phyloP scores from a whole-genome alignment of 2,888 invertebrate genomes.

The Meghimatium bilineatum region DNA sequence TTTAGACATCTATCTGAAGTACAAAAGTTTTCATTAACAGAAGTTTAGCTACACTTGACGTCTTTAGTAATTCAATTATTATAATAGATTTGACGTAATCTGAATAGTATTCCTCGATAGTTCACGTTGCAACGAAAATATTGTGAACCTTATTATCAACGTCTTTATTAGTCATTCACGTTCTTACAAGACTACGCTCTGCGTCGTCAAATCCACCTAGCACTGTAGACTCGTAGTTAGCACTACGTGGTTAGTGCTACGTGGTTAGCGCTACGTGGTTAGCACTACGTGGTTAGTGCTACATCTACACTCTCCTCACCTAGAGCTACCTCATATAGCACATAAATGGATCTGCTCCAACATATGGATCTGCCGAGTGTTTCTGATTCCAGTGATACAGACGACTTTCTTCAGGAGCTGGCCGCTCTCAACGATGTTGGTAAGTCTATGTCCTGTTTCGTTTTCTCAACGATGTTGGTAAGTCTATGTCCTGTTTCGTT shows the following conservation, averaged over 20 bases:
- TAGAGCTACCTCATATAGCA: not conserved
- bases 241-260: no score
- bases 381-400: constrained; percentile 46
- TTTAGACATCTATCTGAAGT: not conserved
- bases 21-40: not conserved
- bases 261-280: no score
- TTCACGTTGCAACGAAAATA: not conserved
- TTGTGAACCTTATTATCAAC: not conserved
- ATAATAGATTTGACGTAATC: not conserved
- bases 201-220: not conserved
- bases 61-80: not conserved
- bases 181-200: not conserved
- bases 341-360: constrained; percentile 31
- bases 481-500: no score
- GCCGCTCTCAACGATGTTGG: constrained; percentile 44
- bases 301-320: not conserved
- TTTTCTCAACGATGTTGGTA: no score
- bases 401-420: constrained; percentile 43
- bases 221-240: not conserved
- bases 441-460: not conserved
- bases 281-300: no score
- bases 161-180: not conserved
- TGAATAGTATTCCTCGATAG: not conserved
- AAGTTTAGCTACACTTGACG: not conserved
- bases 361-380: constrained; percentile 35